Conservation (phyloP, 53 echinoderm and acorn worm genomes). For the Astropecten irregularis region DNA sequence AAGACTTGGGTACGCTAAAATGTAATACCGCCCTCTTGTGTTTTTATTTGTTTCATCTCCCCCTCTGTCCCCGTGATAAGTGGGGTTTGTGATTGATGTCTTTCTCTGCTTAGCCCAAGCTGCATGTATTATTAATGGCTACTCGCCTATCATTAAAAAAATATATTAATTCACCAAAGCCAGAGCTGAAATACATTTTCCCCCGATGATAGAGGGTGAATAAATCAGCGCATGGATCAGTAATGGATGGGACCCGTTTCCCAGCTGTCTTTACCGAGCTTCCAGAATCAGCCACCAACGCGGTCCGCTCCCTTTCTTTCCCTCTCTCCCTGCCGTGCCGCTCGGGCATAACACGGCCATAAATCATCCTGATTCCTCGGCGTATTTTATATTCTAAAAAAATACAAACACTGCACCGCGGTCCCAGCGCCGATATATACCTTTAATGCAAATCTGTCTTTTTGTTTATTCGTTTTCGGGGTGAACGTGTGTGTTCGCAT, state of each 20-base stretch:
- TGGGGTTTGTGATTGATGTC: background rate
- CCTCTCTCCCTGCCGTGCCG: background rate
- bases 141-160: background rate
- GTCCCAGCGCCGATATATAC: too few species aligned
- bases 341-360: conserved; percentile 3
- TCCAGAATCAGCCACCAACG: too few species aligned
- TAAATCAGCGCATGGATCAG: background rate
- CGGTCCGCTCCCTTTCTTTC: too few species aligned
- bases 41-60: background rate
- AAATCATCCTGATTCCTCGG: conserved; percentile 24
- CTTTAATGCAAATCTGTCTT: too few species aligned
- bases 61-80: background rate
- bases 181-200: background rate
- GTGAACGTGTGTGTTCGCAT: too few species aligned
- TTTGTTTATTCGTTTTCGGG: too few species aligned
- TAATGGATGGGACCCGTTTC: background rate
- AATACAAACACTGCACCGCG: too few species aligned
- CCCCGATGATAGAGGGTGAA: conserved; percentile 11
- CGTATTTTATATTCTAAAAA: background rate
- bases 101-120: background rate
- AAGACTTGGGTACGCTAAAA: too few species aligned
- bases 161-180: conserved; percentile 14
- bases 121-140: background rate
- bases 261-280: conserved; percentile 9
- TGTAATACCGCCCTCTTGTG: conserved; percentile 24